Conservation (phyloP, 2,113 vertebrate genomes). For the Ptychochromis oligacanthus region DNA sequence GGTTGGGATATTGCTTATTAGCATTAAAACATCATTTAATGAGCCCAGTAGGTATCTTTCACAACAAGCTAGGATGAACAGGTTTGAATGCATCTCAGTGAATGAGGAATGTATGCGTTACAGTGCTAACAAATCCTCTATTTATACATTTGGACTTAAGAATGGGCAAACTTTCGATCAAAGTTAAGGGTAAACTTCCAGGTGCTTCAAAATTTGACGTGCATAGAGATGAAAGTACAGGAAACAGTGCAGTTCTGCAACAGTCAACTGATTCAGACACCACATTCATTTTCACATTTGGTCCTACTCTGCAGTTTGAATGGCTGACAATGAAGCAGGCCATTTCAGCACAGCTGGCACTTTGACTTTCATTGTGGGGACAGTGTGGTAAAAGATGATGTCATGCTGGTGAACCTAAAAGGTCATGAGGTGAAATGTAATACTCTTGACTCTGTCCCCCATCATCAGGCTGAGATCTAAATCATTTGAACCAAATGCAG, state of each 20-base stretch:
- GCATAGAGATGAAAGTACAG: conserved; percentile 4
- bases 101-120: neutral
- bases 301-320: conserved; percentile 70
- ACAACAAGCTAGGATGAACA: conserved; percentile 6
- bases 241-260: conserved; percentile 7
- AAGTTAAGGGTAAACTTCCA: neutral
- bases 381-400: conserved; percentile 61
- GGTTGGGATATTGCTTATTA: neutral
- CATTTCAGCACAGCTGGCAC: conserved; percentile 69
- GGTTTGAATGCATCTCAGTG: neutral
- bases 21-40: neutral
- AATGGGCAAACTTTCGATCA: neutral
- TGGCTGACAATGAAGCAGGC: conserved; percentile 60
- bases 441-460: conserved; percentile 20
- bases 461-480: conserved; percentile 19
- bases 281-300: conserved; percentile 57
- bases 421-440: conserved; percentile 60
- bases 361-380: conserved; percentile 65
- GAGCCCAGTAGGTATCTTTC: neutral
- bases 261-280: conserved; percentile 33
- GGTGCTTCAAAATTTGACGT: neutral
- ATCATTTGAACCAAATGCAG: neutral
- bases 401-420: conserved; percentile 66
- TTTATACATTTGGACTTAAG: neutral
- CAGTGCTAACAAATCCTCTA: neutral